Percentiles rank a stretch among this genome's conserved stretches.
Conservation (phyloP, 2,113 vertebrate genomes). For the Etheostoma cragini region DNA sequence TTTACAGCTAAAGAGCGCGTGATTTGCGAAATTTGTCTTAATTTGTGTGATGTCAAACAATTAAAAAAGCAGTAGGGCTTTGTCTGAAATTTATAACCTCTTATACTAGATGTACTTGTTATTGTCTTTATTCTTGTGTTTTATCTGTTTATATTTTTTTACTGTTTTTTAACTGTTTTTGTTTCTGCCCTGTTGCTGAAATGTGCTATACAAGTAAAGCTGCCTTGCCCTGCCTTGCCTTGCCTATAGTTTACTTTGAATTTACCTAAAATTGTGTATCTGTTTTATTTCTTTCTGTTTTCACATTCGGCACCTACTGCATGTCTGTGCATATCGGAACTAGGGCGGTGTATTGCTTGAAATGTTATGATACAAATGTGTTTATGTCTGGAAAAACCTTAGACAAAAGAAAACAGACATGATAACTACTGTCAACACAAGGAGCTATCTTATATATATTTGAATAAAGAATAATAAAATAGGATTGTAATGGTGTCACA, state of each 20-base stretch:
- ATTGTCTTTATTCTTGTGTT: too few species aligned
- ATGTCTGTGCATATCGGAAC: too few species aligned
- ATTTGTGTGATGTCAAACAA: neutral
- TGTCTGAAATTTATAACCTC: neutral
- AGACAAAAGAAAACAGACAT: neutral
- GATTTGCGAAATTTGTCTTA: neutral
- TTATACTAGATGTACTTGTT: neutral
- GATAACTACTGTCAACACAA: neutral
- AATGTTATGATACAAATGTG: neutral
- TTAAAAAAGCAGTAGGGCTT: neutral
- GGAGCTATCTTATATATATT: neutral
- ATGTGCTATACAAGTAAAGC: too few species aligned
- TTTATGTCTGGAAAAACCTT: conserved; percentile 1
- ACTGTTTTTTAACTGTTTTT: too few species aligned
- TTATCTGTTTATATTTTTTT: too few species aligned
- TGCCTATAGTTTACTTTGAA: too few species aligned
- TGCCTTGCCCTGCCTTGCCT: too few species aligned
- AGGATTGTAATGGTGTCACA: neutral
- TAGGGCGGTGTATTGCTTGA: neutral
- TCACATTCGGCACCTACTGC: neutral
- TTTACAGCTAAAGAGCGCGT: neutral
- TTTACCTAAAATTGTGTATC: neutral
- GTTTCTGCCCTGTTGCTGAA: too few species aligned
- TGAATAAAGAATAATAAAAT: too few species aligned
- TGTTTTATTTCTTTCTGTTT: neutral